Evolutionary conservation across 1,140 invertebrate species (phyloP).

Genomic region (Dendrolimus kikuchii): DNA sequence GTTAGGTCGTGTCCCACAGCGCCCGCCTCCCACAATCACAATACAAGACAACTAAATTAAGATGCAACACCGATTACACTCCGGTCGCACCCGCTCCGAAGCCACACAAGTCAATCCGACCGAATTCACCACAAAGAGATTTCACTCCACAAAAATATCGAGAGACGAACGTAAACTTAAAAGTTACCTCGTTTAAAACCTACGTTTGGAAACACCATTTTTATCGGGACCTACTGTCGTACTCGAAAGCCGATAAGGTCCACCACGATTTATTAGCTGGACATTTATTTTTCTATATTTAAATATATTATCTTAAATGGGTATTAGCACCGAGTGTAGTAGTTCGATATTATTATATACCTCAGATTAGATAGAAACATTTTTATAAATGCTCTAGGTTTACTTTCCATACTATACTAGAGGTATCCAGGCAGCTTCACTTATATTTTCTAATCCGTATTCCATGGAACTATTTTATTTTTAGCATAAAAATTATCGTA

Average conservation of each 20-base stretch:
- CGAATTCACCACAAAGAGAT: slow-evolving; percentile 21
- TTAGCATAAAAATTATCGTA: too few species aligned
- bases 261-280: slow-evolving; percentile 59
- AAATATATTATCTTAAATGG: slow-evolving; percentile 69
- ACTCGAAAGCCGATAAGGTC: slow-evolving; percentile 54
- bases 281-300: slow-evolving; percentile 59
- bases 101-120: slow-evolving; percentile 28
- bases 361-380: too few species aligned
- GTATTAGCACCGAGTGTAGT: slow-evolving; percentile 59
- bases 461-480: too few species aligned
- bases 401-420: too few species aligned
- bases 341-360: slow-evolving; percentile 29
- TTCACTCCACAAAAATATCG: slow-evolving; percentile 13
- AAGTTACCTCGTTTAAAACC: slow-evolving; percentile 29
- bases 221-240: slow-evolving; percentile 58
- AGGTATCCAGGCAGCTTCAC: too few species aligned
- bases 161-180: slow-evolving; percentile 36
- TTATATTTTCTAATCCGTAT: too few species aligned
- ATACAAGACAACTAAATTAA: slow-evolving; percentile 67
- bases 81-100: slow-evolving; percentile 24
- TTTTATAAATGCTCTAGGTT: too few species aligned
- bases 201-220: slow-evolving; percentile 28
- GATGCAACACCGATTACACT: slow-evolving; percentile 59
- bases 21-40: slow-evolving; percentile 39
- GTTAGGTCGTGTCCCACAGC: slow-evolving; percentile 35